phyloP scores from a whole-genome alignment of 2,797 vertebrate species.

The Meda fulgida region DNA sequence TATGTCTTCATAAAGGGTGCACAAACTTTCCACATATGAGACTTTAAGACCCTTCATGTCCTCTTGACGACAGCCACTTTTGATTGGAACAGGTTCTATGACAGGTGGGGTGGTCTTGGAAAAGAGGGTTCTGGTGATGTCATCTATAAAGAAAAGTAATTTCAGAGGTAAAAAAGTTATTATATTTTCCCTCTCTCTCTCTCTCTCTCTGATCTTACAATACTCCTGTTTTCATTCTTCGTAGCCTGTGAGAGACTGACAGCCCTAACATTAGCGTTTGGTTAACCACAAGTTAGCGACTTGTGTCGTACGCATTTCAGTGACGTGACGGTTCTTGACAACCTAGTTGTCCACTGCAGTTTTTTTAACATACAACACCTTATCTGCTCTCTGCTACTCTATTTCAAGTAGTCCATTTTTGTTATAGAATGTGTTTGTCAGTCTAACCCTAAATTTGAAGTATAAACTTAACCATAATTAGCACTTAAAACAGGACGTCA shows the following conservation, averaged over 20 bases:
- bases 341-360: neutral
- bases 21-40: neutral
- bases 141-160: neutral
- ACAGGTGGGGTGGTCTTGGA: neutral
- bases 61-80: neutral
- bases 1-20: neutral
- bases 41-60: neutral
- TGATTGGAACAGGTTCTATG: neutral
- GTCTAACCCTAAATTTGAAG: neutral
- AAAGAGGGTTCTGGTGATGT: neutral
- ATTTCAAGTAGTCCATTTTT: neutral
- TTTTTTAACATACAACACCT: neutral
- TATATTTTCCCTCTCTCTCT: constrained; percentile 14
- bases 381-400: neutral
- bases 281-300: no score
- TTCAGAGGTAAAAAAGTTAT: neutral
- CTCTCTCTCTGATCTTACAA: neutral
- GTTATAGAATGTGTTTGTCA: neutral
- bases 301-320: neutral
- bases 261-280: neutral
- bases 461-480: neutral
- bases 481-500: neutral
- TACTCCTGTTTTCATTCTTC: neutral
- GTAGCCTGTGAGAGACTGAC: neutral
- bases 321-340: neutral